These are phyloP conservation scores for Andricus grossulariae DNA, from an alignment of 1,140 invertebrate genomes.

Conservation along the genomic window DNA sequence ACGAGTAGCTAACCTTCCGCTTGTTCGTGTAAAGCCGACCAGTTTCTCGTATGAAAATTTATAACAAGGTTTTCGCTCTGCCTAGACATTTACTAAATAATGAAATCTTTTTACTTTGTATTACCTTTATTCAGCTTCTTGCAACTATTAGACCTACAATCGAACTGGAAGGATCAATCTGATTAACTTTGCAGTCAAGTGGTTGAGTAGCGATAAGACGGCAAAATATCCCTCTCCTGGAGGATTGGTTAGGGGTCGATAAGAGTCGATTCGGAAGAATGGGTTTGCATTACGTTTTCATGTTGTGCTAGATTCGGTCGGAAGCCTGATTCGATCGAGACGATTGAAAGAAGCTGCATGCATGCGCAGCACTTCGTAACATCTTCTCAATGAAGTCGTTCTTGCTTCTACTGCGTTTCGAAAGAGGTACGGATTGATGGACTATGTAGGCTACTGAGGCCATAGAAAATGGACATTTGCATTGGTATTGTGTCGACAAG, in stretches of 20 bases:
- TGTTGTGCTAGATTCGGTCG: slow-evolving; percentile 15
- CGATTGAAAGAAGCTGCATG: neutral
- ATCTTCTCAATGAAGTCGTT: slow-evolving; percentile 3
- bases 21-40: too few relatives aligned
- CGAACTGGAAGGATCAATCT: too few relatives aligned
- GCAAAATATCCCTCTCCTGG: slow-evolving; percentile 1
- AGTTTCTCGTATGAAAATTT: too few relatives aligned
- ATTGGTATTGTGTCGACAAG: slow-evolving; percentile 1
- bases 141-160: too few relatives aligned
- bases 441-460: neutral
- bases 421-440: neutral
- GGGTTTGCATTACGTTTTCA: slow-evolving; percentile 27
- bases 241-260: slow-evolving; percentile 13
- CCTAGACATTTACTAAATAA: too few relatives aligned
- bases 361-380: neutral
- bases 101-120: too few relatives aligned
- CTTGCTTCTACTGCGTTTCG: neutral
- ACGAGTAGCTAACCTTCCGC: too few relatives aligned
- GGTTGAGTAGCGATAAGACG: slow-evolving; percentile 17
- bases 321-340: slow-evolving; percentile 5
- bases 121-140: too few relatives aligned
- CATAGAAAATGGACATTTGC: neutral
- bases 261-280: slow-evolving; percentile 14
- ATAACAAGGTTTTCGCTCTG: too few relatives aligned
- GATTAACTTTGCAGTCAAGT: neutral